phyloP scores from a whole-genome alignment of 1,140 invertebrate genomes.

The Contarinia nasturtii region DNA sequence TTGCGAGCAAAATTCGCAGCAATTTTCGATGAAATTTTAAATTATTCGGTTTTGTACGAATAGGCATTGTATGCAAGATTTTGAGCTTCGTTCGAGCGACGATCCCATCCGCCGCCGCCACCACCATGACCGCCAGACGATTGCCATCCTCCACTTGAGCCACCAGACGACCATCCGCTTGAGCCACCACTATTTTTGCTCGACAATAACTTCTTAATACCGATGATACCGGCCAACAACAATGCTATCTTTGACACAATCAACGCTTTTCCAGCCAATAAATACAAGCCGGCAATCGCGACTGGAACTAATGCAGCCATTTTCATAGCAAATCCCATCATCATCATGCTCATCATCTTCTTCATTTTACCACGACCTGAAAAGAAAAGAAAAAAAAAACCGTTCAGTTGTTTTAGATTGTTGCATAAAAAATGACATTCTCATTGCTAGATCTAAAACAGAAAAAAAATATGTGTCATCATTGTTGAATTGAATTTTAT shows the following conservation, averaged over 20 bases:
- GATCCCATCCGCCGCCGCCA: constrained; percentile 25
- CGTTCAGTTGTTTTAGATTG: neutral
- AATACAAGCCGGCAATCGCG: constrained; percentile 50
- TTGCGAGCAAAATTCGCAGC: no score
- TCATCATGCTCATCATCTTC: constrained; percentile 68
- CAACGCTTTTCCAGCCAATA: constrained; percentile 54
- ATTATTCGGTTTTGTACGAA: constrained; percentile 1
- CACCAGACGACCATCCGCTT: constrained; percentile 29
- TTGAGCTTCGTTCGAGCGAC: constrained; percentile 31
- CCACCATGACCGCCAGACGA: constrained; percentile 34
- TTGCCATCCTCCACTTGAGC: constrained; percentile 33
- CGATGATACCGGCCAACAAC: constrained; percentile 53
- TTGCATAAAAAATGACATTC: neutral
- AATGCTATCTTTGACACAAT: constrained; percentile 62
- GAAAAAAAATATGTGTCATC: neutral
- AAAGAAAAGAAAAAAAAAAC: constrained; percentile 5
- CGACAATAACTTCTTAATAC: constrained; percentile 52
- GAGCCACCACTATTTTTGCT: constrained; percentile 37
- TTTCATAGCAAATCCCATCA: constrained; percentile 58
- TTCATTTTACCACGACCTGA: constrained; percentile 55
- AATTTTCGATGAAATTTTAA: no score
- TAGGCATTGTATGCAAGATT: constrained; percentile 47
- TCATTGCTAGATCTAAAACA: neutral
- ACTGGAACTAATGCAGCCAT: constrained; percentile 50
- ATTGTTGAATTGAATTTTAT: no score